Percentiles rank a stretch among this genome's conserved stretches.
phyloP scores from a whole-genome alignment of 1,140 invertebrate genomes.

The Augochlora pura region DNA sequence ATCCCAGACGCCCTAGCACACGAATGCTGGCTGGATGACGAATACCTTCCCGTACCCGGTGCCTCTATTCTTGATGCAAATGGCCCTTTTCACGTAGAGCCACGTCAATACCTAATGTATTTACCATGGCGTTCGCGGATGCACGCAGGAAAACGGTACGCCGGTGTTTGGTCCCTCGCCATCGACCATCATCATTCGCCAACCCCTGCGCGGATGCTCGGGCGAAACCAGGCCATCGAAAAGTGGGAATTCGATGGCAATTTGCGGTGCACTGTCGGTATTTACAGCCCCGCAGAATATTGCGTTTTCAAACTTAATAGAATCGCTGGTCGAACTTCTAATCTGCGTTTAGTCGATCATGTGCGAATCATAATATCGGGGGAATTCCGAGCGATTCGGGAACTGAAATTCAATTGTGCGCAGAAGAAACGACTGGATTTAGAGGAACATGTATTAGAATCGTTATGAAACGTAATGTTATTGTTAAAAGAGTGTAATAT shows the following conservation, averaged over 20 bases:
- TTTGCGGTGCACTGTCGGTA: not conserved
- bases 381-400: no score
- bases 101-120: constrained; percentile 57
- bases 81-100: constrained; percentile 55
- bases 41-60: constrained; percentile 52
- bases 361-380: no score
- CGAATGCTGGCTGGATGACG: constrained; percentile 46
- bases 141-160: constrained; percentile 2
- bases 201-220: not conserved
- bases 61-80: constrained; percentile 57
- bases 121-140: constrained; percentile 45
- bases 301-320: no score
- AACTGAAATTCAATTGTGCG: no score
- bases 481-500: no score
- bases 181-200: not conserved
- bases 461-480: no score
- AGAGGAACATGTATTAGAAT: no score
- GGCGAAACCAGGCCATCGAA: not conserved
- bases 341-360: no score
- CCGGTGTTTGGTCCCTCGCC: not conserved
- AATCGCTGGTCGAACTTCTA: no score
- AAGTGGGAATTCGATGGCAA: not conserved
- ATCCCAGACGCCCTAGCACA: not conserved
- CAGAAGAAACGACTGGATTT: no score
- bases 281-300: not conserved